These are phyloP conservation scores for Pandemis heparana DNA, from an alignment of 2,888 invertebrate genomes.

Conservation along the genomic window DNA sequence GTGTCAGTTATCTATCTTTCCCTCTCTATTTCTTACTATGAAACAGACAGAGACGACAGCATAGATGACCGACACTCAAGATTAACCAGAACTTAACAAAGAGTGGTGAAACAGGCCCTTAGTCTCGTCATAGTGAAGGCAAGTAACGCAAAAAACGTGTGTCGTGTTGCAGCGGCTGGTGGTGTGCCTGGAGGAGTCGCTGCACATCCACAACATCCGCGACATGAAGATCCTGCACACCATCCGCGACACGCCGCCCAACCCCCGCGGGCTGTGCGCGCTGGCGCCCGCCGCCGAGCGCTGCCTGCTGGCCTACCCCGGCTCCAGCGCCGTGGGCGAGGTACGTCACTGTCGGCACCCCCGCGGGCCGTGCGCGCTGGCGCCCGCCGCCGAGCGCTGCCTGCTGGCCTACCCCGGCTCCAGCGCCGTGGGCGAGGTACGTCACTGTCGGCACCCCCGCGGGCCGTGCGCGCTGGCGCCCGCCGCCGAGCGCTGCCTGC, in stretches of 20 bases:
- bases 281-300: slow-evolving; percentile 95
- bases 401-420: slow-evolving; percentile 99
- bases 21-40: too few species aligned
- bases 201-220: slow-evolving; percentile 99
- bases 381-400: slow-evolving; percentile 95
- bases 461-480: slow-evolving; percentile 97
- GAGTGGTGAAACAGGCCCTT: too few species aligned
- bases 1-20: too few species aligned
- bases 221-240: slow-evolving; percentile 99
- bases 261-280: slow-evolving; percentile 96
- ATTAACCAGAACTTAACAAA: too few species aligned
- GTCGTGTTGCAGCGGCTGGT: slow-evolving; percentile 90
- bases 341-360: slow-evolving; percentile 80
- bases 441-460: slow-evolving; percentile 84
- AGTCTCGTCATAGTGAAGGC: too few species aligned
- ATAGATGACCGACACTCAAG: too few species aligned
- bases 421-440: slow-evolving; percentile 92
- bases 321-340: slow-evolving; percentile 96
- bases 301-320: slow-evolving; percentile 98
- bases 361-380: slow-evolving; percentile 95
- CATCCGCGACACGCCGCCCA: slow-evolving; percentile 98
- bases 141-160: too few species aligned
- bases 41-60: too few species aligned
- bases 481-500: slow-evolving; percentile 95
- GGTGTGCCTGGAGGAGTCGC: slow-evolving; percentile 98